Evolutionary conservation across 1,140 invertebrate species (phyloP), one percentile per base, ranked within the genome.

Genomic region (Papilio polyxenes): DNA sequence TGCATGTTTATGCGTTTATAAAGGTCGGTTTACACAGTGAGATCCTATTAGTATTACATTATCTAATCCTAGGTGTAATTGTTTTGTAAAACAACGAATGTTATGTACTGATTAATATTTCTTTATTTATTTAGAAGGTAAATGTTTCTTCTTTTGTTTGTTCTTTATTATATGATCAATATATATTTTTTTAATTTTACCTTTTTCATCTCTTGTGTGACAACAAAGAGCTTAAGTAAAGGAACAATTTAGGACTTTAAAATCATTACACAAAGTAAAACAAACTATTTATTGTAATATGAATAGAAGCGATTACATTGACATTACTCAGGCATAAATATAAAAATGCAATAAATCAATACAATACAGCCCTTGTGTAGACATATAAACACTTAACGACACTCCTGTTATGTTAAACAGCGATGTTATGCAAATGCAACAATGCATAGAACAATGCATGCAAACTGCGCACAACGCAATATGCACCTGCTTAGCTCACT

Each of bases 401-500:
- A 65, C 59, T 80, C 78, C 78, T 48, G 59, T 65, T 80, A 80
- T 80, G 78, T 65, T 80, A 80, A 80, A 49, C 56, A 80, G 78
- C 78, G n/a, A 65, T 80, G 78, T 80, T 80, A 80, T 80, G 78
- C 40, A 48, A 80, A 80, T 80, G 44, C 78, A 80, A 80, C 78
- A 80, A 80, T 65, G 56, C 56, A 48, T 37, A 80, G 59, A 80
- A 80, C 78, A 80, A 80, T 69, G 78, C 78, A 69, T 65, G 78
- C 77, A 59, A 79, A 80, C 59, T 48, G 7, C 23, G 31, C 53
- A 44, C 85, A 78, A 85, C 84, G 83, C 83, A 82, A 62, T 75
- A 80, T 49, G 77, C 75, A 83, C 78, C 77, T 80, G 44, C 81
- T 75, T 62, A 65, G 15, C 53, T 51, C 49, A 77, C 20, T 74